Percentiles rank a stretch among this genome's conserved stretches.
These are phyloP conservation scores for Scytalopus superciliaris DNA, from an alignment of 2,113 vertebrate genomes.

Conservation along the genomic window DNA sequence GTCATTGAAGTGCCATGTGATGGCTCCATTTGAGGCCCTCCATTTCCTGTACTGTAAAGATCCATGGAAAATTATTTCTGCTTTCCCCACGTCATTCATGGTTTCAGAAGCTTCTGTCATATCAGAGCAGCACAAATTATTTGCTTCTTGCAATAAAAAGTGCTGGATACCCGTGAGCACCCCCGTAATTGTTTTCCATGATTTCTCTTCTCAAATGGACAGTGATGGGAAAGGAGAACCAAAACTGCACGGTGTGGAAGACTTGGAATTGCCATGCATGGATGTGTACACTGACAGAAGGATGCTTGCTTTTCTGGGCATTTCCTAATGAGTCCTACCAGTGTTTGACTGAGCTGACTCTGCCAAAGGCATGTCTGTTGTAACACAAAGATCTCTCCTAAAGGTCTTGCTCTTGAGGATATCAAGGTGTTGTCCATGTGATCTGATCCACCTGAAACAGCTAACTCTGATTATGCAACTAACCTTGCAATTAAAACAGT, in stretches of 20 bases:
- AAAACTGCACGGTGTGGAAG: neutral
- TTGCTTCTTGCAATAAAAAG: neutral
- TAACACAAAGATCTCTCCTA: neutral
- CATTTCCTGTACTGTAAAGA: neutral
- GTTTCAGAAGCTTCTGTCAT: neutral
- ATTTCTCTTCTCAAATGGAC: neutral
- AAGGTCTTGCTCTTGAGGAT: neutral
- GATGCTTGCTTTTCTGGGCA: neutral
- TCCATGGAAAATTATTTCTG: rapidly evolving
- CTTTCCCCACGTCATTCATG: neutral
- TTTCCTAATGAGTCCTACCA: neutral
- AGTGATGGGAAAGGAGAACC: neutral
- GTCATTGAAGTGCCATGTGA: neutral
- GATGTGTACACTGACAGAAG: neutral
- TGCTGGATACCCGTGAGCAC: neutral
- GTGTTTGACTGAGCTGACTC: neutral
- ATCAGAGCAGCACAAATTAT: neutral
- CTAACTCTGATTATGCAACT: neutral
- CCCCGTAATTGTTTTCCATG: neutral
- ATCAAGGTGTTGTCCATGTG: neutral
- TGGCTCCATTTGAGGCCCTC: neutral
- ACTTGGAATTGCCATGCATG: neutral
- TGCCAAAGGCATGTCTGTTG: neutral
- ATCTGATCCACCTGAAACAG: neutral
- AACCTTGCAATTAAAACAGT: neutral